Evolutionary conservation across 2,888 invertebrate species (phyloP).

Genomic region (Ormyrus pomaceus): DNA sequence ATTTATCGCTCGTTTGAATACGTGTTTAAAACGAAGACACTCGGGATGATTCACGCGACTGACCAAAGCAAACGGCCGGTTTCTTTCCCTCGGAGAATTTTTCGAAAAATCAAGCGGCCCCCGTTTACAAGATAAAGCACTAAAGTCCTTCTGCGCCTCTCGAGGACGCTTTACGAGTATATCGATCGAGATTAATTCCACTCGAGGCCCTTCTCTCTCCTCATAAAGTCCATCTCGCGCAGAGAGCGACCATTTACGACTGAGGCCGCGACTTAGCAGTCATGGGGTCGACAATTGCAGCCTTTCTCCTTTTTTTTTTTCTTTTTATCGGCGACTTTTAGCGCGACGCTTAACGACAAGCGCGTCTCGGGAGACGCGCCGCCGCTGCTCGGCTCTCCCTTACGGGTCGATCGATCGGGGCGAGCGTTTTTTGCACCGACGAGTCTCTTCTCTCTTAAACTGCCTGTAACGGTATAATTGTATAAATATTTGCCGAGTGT

Average conservation of each 20-base stretch:
- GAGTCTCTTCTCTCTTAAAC: too few species aligned
- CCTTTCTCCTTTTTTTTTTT: neutral
- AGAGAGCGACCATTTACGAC: conserved; percentile 7
- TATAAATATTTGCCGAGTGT: conserved; percentile 10
- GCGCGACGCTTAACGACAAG: too few species aligned
- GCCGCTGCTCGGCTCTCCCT: too few species aligned
- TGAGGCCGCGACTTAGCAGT: neutral
- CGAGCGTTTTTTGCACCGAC: too few species aligned
- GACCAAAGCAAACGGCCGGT: neutral
- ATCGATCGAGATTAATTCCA: conserved; percentile 25
- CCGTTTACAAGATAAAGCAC: conserved; percentile 23
- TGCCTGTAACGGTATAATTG: neutral
- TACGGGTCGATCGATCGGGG: too few species aligned
- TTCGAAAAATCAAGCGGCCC: neutral
- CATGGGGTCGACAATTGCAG: neutral
- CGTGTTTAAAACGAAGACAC: neutral
- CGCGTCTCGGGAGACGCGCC: too few species aligned
- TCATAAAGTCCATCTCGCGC: conserved; percentile 9
- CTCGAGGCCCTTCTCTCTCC: neutral
- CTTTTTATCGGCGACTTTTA: neutral
- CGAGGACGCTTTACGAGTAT: conserved; percentile 7
- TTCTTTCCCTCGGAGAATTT: neutral
- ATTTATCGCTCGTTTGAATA: too few species aligned
- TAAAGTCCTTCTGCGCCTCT: neutral
- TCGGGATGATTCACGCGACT: too few species aligned